Conservation (phyloP, 2,888 invertebrate genomes). For the Monochamus alternatus region DNA sequence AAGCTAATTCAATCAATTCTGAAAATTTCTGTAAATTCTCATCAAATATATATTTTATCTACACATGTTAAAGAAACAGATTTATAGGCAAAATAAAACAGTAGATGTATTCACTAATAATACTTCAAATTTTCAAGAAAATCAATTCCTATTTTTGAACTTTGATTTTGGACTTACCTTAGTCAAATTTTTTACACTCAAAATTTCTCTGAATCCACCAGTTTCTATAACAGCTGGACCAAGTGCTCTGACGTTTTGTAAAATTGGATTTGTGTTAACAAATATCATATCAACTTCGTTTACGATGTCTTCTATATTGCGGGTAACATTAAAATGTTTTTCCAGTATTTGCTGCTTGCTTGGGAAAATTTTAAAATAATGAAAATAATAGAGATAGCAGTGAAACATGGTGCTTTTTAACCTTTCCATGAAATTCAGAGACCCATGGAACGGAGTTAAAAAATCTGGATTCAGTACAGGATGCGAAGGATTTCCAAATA, state of each 20-base stretch:
- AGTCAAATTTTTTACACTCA: not conserved
- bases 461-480: not conserved
- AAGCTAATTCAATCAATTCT: no score
- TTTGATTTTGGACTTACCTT: not conserved
- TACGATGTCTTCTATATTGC: conserved; percentile 22
- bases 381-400: not conserved
- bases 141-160: no score
- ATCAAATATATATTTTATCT: no score
- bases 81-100: no score
- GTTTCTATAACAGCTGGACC: conserved; percentile 11
- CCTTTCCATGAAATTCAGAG: conserved; percentile 66
- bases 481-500: conserved; percentile 31
- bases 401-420: conserved; percentile 44
- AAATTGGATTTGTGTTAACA: conserved; percentile 24
- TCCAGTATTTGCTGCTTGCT: not conserved
- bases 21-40: no score
- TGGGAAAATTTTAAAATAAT: not conserved
- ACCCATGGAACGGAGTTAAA: not conserved
- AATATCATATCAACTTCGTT: conserved; percentile 26
- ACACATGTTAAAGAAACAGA: no score
- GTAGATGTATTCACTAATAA: no score
- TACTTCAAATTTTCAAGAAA: no score
- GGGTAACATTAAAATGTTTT: conserved; percentile 20
- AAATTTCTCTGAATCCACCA: not conserved
- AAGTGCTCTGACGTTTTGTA: not conserved